Percentiles rank a stretch among this genome's conserved stretches.
These are phyloP conservation scores for Meles meles DNA, from an alignment of 2,113 vertebrate species.

Conservation along the genomic window DNA sequence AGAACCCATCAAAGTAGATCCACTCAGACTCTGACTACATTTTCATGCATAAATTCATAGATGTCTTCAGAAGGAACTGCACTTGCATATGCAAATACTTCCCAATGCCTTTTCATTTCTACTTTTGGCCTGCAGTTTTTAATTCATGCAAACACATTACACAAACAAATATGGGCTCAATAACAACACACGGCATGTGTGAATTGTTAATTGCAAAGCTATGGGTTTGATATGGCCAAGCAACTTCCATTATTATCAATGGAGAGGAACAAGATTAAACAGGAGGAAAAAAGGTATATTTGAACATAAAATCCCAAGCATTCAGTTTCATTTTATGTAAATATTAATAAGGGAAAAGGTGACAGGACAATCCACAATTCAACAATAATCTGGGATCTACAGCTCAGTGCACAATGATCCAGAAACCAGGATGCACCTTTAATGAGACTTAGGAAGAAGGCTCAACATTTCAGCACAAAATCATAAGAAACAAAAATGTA, in stretches of 20 bases:
- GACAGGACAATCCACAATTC: constrained; percentile 26
- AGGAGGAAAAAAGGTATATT: constrained; percentile 32
- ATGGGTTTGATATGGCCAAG: constrained; percentile 52
- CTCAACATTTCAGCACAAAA: background rate
- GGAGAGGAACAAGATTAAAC: constrained; percentile 35
- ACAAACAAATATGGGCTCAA: constrained; percentile 72
- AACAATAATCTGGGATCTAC: constrained; percentile 12
- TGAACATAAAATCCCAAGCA: constrained; percentile 37
- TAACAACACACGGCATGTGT: constrained; percentile 61
- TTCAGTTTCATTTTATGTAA: constrained; percentile 31
- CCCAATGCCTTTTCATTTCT: constrained; percentile 67
- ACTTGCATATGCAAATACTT: constrained; percentile 62
- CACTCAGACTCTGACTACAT: constrained; percentile 77
- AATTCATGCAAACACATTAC: constrained; percentile 73
- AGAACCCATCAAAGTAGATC: constrained; percentile 78
- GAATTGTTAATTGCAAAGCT: constrained; percentile 67
- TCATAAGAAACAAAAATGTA: background rate
- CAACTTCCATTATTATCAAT: constrained; percentile 54
- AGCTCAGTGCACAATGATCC: background rate
- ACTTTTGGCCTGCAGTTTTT: constrained; percentile 63
- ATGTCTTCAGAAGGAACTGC: constrained; percentile 76
- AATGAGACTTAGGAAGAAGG: background rate
- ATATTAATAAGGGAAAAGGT: constrained; percentile 59
- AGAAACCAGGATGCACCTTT: background rate
- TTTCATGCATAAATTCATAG: constrained; percentile 78